Conservation (phyloP, 2,113 vertebrate species). For the Tylochromis polylepis region DNA sequence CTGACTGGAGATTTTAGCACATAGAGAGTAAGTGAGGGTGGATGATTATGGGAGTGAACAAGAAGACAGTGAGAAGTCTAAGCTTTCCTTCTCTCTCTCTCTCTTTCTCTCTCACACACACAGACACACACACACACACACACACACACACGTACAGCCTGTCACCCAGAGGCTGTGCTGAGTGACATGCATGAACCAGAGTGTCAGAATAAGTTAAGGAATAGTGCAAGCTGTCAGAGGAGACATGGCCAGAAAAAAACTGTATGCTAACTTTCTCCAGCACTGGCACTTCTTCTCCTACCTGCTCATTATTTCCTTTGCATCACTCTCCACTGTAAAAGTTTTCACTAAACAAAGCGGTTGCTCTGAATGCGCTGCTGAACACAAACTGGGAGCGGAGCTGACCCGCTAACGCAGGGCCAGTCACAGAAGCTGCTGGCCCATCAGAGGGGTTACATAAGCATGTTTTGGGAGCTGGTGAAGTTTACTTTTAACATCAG, state of each 20-base stretch:
- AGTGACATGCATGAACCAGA: slow-evolving; percentile 41
- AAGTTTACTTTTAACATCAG: slow-evolving; percentile 47
- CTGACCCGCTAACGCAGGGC: not conserved
- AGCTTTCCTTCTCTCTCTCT: not conserved
- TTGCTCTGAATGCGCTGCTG: not conserved
- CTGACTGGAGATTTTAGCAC: slow-evolving; percentile 32
- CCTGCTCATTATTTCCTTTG: slow-evolving; percentile 27
- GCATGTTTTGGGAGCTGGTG: slow-evolving; percentile 37
- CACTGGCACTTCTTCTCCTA: not conserved
- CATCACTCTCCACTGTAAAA: not conserved
- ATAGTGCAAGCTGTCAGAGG: slow-evolving; percentile 21
- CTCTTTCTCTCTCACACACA: not conserved
- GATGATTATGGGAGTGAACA: slow-evolving; percentile 15
- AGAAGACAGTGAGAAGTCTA: not conserved
- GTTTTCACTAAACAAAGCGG: not conserved
- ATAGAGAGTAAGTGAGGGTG: slow-evolving; percentile 14
- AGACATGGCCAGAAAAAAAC: not conserved
- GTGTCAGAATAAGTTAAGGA: slow-evolving; percentile 49
- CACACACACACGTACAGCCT: slow-evolving; percentile 3
- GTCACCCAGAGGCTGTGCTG: slow-evolving; percentile 39
- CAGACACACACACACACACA: not conserved
- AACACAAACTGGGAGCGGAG: not conserved
- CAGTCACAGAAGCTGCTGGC: not conserved
- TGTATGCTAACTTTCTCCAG: not conserved
- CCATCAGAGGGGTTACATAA: slow-evolving; percentile 24